Evolutionary conservation across 35 echinoderm and acorn worm genomes (phyloP).

Genomic region (Heliocidaris tuberculata): DNA sequence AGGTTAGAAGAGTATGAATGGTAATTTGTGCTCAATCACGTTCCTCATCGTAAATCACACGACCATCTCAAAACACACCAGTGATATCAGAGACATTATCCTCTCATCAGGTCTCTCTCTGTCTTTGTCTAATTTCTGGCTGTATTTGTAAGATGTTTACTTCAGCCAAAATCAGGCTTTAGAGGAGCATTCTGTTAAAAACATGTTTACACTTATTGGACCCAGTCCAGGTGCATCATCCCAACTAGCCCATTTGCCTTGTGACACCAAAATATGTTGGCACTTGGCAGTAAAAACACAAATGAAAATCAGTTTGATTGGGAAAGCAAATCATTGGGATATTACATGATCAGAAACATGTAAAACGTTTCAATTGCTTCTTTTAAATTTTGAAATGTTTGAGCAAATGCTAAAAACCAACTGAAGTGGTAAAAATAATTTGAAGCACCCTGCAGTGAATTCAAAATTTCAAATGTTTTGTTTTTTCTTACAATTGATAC

Average conservation of each 20-base stretch:
- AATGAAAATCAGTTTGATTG: not conserved
- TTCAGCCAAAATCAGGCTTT: not conserved
- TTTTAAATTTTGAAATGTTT: no score
- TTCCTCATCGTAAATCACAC: slow-evolving; percentile 1
- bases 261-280: not conserved
- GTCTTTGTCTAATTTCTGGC: not conserved
- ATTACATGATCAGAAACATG: not conserved
- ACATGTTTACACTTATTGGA: not conserved
- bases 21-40: not conserved
- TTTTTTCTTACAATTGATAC: no score
- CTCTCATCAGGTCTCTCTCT: not conserved
- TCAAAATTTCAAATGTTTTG: no score
- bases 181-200: not conserved
- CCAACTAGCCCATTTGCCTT: not conserved
- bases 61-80: not conserved
- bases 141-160: not conserved
- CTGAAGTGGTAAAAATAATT: no score
- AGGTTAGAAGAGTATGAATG: not conserved
- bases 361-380: no score
- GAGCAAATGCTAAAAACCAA: no score
- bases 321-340: not conserved
- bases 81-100: not conserved
- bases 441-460: no score
- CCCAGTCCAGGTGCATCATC: not conserved
- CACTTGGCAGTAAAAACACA: not conserved